A percentile compares a stretch with the other conserved stretches of the same genome.
These are phyloP conservation scores for Lasius platythorax DNA, from an alignment of 2,888 invertebrate species.

Conservation along the genomic window DNA sequence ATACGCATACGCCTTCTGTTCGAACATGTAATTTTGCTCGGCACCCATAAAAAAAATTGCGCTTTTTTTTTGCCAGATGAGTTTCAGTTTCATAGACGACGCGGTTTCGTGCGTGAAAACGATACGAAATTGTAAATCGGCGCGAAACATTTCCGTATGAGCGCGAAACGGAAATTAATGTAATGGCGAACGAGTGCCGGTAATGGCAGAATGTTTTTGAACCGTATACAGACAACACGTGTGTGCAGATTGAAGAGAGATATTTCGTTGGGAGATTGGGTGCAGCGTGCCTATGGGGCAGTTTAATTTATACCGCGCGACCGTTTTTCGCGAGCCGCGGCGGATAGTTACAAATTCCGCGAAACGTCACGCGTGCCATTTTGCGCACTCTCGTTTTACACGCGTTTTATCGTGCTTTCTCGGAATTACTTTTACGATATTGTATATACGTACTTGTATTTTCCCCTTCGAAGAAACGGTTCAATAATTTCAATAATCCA, in stretches of 20 bases:
- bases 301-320: constrained; percentile 53
- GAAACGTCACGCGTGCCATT: constrained; percentile 42
- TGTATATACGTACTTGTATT: constrained; percentile 17
- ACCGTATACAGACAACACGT: neutral
- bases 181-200: constrained; percentile 45
- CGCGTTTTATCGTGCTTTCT: constrained; percentile 57
- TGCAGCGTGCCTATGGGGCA: constrained; percentile 52
- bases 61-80: neutral
- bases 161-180: constrained; percentile 55
- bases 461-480: neutral
- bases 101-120: constrained; percentile 25
- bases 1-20: constrained; percentile 21
- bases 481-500: neutral
- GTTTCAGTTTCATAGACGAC: constrained; percentile 1
- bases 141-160: constrained; percentile 49
- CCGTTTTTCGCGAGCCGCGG: constrained; percentile 47
- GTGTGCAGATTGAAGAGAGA: constrained; percentile 54
- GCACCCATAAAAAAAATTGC: constrained; percentile 1
- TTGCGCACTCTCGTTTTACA: constrained; percentile 41
- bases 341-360: constrained; percentile 37
- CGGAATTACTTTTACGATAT: constrained; percentile 65
- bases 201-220: constrained; percentile 53
- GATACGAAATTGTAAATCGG: constrained; percentile 34
- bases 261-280: constrained; percentile 51
- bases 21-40: constrained; percentile 24